phyloP scores from a whole-genome alignment of 2,113 vertebrate genomes.

The Amia ocellicauda region DNA sequence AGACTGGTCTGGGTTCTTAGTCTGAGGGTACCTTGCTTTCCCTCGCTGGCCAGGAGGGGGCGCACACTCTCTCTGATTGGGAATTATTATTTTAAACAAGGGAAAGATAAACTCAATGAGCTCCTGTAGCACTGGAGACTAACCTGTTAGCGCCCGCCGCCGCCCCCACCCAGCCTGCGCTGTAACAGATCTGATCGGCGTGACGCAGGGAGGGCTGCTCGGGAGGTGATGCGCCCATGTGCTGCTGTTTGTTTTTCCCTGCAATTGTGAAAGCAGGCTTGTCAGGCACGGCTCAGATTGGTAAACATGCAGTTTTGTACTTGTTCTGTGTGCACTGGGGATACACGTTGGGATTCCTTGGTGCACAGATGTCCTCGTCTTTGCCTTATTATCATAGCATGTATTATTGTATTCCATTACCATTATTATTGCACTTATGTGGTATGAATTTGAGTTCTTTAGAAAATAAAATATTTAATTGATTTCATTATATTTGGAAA shows the following conservation, averaged over 20 bases:
- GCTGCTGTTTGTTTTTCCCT: background rate
- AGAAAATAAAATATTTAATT: background rate
- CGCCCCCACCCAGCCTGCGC: too few species aligned
- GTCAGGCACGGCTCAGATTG: conserved; percentile 8
- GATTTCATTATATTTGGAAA: background rate
- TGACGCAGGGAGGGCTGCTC: too few species aligned
- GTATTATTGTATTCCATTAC: too few species aligned
- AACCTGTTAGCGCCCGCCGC: too few species aligned
- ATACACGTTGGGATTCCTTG: background rate
- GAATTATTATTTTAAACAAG: too few species aligned
- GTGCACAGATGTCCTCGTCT: background rate
- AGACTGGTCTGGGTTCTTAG: too few species aligned
- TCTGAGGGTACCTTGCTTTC: too few species aligned
- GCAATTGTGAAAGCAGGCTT: conserved; percentile 11
- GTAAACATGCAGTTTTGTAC: conserved; percentile 3
- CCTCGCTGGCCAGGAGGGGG: conserved; percentile 35
- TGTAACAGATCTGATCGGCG: too few species aligned
- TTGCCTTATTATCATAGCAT: background rate
- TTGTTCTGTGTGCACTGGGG: background rate
- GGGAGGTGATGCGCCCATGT: too few species aligned
- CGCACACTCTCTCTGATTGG: conserved; percentile 24
- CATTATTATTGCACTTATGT: too few species aligned
- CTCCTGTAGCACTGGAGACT: too few species aligned
- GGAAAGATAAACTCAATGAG: too few species aligned
- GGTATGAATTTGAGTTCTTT: background rate